Conservation (phyloP, 92 coral and sea anemone genomes). For the Parazoanthus darwini region DNA sequence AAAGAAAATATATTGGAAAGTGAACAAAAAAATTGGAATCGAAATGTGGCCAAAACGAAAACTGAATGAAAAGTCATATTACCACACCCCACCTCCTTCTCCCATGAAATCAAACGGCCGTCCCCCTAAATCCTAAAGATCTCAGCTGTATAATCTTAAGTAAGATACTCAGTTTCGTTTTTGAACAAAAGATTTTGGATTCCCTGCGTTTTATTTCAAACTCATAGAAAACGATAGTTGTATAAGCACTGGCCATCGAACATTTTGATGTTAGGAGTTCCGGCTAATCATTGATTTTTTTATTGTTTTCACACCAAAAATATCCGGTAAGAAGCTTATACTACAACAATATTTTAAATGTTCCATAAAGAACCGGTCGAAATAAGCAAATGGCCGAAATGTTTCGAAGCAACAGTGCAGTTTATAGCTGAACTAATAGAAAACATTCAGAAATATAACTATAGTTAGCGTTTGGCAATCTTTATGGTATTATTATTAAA, state of each 20-base stretch:
- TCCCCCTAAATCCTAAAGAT: background rate
- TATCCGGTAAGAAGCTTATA: background rate
- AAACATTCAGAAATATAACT: too few species aligned
- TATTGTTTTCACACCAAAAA: background rate
- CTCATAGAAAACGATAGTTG: background rate
- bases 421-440: background rate
- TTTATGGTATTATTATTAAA: too few species aligned
- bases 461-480: too few species aligned
- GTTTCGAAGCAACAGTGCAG: background rate
- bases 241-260: too few species aligned
- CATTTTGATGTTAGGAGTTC: background rate
- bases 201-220: too few species aligned
- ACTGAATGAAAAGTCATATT: too few species aligned
- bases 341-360: background rate
- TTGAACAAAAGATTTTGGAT: background rate
- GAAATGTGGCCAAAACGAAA: too few species aligned
- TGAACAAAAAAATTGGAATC: too few species aligned
- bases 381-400: background rate
- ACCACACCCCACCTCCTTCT: too few species aligned
- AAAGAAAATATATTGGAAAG: too few species aligned
- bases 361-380: background rate
- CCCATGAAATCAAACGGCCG: background rate
- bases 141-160: background rate
- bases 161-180: background rate
- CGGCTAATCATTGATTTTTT: background rate